Base-by-base conservation (phyloP, 2,113 vertebrate species). In the Anseranas semipalmata region DNA sequence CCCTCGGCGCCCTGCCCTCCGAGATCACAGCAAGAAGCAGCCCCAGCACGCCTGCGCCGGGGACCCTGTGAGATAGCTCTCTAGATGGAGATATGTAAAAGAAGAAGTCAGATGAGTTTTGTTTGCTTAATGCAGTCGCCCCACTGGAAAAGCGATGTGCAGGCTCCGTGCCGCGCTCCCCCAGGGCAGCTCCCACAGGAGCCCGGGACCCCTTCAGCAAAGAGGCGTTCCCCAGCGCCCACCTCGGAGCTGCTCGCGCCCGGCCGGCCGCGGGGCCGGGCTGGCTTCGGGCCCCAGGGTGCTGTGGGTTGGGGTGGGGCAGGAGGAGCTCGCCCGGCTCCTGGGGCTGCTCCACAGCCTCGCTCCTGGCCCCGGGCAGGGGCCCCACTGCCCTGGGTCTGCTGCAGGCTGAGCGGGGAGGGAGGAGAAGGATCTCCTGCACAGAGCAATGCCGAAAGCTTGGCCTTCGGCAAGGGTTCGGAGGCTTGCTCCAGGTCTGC, bases 341-440 rank as follows among this genome's bases (percentile, higher is more conserved):
- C 75, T 12, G 17, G 63, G 32, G 58, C 21, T 0, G 2, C 33
- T 52, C 28, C 53, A 30, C 37, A 45, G 70, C 78, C 70, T 32
- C 0, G 0, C 30, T 74, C 11, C 43, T 0, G 0, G 50, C 45
- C 53, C 56, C 0, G 3, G 14, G 15, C 0, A 41, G 30, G 39
- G 9, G 18, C 30, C 13, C 8, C 2, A 21, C 43, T 80, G 43
- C 66, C 53, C 48, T 10, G 27, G 50, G 4, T 20, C 35, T 82
- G 71, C 48, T 43, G 59, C 33, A 58, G 50, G 22, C 28, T 15
- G 30, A 9, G 6, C 32, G 10, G 39, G 9, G 43, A 85, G 11
- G 71, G 52, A 79, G 79, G 33, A 85, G 65, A 58, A 93, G 55
- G 15, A 37, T n/a, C 71, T 94, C 50, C 70, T 46, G 39, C 46